These are phyloP conservation scores for Pocillopora grandis DNA, from an alignment of 92 coral and sea anemone species.

Conservation along the genomic window DNA sequence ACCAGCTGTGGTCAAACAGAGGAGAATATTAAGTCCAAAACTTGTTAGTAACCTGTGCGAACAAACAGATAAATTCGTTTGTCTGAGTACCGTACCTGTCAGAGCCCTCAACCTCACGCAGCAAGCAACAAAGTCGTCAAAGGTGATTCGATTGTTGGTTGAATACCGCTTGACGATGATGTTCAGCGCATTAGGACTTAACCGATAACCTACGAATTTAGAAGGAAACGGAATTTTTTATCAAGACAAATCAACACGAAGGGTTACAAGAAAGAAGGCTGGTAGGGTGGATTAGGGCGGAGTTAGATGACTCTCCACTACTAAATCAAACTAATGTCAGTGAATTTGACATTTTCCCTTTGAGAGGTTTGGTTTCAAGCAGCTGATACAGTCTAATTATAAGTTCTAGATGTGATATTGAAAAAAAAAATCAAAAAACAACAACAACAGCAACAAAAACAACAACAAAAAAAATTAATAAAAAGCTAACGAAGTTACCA, in stretches of 20 bases:
- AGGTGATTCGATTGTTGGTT: slow-evolving; percentile 62
- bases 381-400: too few species aligned
- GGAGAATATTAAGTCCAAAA: too few species aligned
- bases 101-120: slow-evolving; percentile 84
- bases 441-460: too few species aligned
- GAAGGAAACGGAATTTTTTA: too few species aligned
- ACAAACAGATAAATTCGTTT: background rate
- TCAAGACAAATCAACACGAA: background rate
- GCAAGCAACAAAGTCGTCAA: slow-evolving; percentile 95
- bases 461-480: background rate
- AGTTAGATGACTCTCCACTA: too few species aligned
- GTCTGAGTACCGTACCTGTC: slow-evolving; percentile 55
- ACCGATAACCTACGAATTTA: slow-evolving; percentile 65
- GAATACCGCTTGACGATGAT: slow-evolving; percentile 84
- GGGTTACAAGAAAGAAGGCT: too few species aligned
- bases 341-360: too few species aligned
- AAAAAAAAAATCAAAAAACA: too few species aligned
- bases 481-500: slow-evolving; percentile 60
- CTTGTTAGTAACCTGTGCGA: too few species aligned
- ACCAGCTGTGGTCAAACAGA: too few species aligned
- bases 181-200: slow-evolving; percentile 78
- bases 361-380: too few species aligned
- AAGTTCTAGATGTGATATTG: background rate
- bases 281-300: background rate
- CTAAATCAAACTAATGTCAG: too few species aligned